Evolutionary conservation across 2,888 invertebrate species (phyloP), one percentile per base, ranked within the genome.

Genomic region (Nesidiocoris tenuis): DNA sequence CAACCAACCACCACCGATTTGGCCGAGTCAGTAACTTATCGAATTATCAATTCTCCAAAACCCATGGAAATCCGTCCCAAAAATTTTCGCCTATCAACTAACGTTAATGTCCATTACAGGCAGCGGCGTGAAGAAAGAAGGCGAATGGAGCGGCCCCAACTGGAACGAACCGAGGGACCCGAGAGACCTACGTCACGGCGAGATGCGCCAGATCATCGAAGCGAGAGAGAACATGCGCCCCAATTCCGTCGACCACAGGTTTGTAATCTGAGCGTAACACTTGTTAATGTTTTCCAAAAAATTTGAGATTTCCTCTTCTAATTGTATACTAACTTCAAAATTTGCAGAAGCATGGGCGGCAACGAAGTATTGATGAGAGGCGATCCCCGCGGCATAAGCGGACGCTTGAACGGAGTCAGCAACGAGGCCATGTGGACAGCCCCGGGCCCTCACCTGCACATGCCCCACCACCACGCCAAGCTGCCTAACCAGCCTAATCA

Each of bases 301-400:
- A n/a, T n/a, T n/a, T n/a, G n/a, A n/a, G n/a, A n/a, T n/a, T n/a
- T n/a, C n/a, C n/a, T n/a, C n/a, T n/a, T n/a, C n/a, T n/a, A n/a
- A n/a, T n/a, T n/a, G n/a, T n/a, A n/a, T n/a, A n/a, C n/a, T n/a
- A n/a, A n/a, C n/a, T n/a, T n/a, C n/a, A n/a, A n/a, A n/a, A n/a
- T n/a, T 71, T 39, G 24, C 74, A 80, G 80, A 77, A 86, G 87
- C 77, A 85, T 88, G 80, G 83, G 87, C 61, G 87, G 87, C 82
- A 87, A 89, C 57, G 89, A 88, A 80, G 79, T 80, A 17, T 77
- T 81, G 76, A 87, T 89, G 86, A 86, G 90, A 64, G 90, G 90
- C 0, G 90, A 90, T 83, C 89, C 89, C 0, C 87, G 90, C 64
- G 94, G 93, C 65, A 93, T 93, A 81, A 93, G 93, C 16, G 94